A percentile compares a stretch with the other conserved stretches of the same genome.
These are phyloP conservation scores for Lithophane semibrunnea DNA, from an alignment of 2,888 invertebrate genomes.

Conservation along the genomic window DNA sequence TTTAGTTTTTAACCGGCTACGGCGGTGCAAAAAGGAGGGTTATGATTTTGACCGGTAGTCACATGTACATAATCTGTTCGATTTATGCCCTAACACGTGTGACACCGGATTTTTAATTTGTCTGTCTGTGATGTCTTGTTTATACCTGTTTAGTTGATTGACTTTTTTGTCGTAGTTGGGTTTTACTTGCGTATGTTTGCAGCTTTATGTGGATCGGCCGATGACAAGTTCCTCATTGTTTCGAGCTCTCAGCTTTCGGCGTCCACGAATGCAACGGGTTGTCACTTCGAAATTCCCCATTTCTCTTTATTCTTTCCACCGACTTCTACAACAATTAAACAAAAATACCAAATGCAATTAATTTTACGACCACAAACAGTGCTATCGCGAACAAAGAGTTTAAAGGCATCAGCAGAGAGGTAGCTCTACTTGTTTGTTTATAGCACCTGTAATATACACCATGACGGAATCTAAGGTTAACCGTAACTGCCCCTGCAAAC, in stretches of 20 bases:
- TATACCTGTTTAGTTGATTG: no score
- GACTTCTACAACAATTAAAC: neutral
- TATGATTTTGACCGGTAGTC: no score
- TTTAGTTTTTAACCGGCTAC: neutral
- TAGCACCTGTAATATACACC: conserved; percentile 70
- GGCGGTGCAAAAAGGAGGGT: no score
- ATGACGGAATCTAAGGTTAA: conserved; percentile 60
- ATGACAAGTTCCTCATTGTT: neutral
- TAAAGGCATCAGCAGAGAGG: conserved; percentile 55
- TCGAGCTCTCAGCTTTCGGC: neutral
- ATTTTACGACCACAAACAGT: conserved; percentile 50
- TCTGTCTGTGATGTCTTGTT: no score
- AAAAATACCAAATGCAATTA: conserved; percentile 56
- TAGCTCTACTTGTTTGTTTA: conserved; percentile 70
- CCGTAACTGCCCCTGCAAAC: conserved; percentile 50
- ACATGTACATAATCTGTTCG: no score
- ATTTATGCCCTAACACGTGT: no score
- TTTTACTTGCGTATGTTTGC: neutral
- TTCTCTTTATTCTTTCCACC: neutral
- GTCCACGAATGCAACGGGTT: neutral
- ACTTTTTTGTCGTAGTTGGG: no score
- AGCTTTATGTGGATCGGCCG: neutral
- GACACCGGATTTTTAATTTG: no score
- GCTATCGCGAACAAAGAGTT: conserved; percentile 42
- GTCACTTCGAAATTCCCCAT: neutral